Conservation (phyloP, 2,797 vertebrate species). For the Chromis chromis region DNA sequence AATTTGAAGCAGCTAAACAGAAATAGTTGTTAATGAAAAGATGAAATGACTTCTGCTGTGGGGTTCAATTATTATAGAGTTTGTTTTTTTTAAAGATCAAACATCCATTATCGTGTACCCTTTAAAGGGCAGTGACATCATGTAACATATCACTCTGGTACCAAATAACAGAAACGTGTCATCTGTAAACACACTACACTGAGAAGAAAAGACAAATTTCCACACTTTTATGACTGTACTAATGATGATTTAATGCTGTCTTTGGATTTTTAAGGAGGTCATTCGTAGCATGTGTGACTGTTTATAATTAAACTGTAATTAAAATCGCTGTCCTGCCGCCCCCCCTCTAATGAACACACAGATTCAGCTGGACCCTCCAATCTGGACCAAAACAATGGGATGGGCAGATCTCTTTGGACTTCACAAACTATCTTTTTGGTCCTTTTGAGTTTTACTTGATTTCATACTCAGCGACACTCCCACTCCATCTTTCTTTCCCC, state of each 20-base stretch:
- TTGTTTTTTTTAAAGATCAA: neutral
- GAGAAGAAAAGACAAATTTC: neutral
- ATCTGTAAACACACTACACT: neutral
- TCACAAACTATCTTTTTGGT: neutral
- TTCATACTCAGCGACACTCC: neutral
- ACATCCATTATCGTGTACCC: neutral
- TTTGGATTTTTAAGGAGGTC: conserved; percentile 11
- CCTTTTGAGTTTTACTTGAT: neutral
- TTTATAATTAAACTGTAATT: conserved; percentile 56
- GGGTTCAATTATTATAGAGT: too few species aligned
- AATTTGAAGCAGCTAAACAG: neutral
- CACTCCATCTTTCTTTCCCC: neutral
- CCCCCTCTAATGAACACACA: conserved; percentile 27
- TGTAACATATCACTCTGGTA: neutral
- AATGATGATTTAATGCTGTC: conserved; percentile 10
- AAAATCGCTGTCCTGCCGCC: conserved; percentile 23
- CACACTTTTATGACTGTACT: neutral
- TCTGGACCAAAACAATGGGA: conserved; percentile 36
- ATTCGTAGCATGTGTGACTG: neutral
- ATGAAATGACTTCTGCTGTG: too few species aligned
- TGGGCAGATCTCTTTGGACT: conserved; percentile 8
- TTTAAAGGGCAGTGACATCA: neutral
- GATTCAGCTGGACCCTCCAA: neutral
- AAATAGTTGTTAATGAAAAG: too few species aligned
- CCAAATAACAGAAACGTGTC: neutral